Evolutionary conservation across 2,113 vertebrate species (phyloP).

Genomic region (Micromys minutus): DNA sequence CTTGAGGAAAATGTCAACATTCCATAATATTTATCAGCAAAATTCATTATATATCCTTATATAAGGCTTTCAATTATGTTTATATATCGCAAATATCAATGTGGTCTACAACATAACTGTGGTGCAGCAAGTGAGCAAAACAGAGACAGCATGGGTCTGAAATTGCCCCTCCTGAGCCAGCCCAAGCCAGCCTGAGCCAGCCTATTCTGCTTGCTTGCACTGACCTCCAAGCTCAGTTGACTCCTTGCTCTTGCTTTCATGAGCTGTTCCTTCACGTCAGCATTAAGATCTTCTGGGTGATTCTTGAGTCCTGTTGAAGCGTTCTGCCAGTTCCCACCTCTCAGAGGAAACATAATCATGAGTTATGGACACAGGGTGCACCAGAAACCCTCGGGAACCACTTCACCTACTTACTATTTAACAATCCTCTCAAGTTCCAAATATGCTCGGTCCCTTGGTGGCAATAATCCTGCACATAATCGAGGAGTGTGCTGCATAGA

Average conservation of each 20-base stretch:
- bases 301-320: background rate
- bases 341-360: background rate
- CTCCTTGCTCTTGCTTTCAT: background rate
- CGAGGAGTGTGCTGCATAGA: background rate
- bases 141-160: background rate
- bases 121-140: background rate
- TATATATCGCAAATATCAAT: background rate
- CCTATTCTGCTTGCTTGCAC: background rate
- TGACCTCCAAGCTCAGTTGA: background rate
- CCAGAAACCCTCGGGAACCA: background rate
- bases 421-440: background rate
- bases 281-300: background rate
- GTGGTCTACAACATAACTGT: background rate
- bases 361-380: slow-evolving; percentile 16
- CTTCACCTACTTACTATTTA: background rate
- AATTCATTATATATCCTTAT: background rate
- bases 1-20: background rate
- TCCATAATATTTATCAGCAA: background rate
- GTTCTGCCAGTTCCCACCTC: background rate
- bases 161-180: background rate
- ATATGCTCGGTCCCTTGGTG: background rate
- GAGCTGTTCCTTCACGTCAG: background rate
- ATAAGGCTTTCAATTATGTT: slow-evolving; percentile 23
- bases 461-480: background rate
- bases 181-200: background rate